Evolutionary conservation across 2,113 vertebrate genomes (phyloP).

Genomic region (Apodemus speciosus): DNA sequence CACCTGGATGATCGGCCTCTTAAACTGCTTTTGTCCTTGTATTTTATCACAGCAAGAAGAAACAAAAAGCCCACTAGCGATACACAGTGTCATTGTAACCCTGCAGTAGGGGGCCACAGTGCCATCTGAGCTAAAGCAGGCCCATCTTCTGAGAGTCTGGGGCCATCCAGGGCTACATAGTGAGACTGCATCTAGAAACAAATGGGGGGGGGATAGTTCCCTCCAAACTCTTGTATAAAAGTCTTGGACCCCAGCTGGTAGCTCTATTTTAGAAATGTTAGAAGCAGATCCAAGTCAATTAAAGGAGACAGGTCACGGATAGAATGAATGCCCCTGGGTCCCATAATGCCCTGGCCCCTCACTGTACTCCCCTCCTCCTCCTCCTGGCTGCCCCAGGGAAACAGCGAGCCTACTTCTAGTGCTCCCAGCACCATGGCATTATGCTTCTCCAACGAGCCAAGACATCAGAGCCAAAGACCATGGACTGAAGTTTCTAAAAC

Average conservation of each 20-base stretch:
- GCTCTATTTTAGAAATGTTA: background rate
- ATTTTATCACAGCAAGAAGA: too few relatives aligned
- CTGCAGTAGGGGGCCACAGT: background rate
- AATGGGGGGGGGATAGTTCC: background rate
- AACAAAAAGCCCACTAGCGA: background rate
- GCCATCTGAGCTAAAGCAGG: background rate
- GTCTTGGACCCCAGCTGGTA: background rate
- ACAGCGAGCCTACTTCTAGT: background rate
- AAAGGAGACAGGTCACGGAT: background rate
- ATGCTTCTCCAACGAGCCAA: background rate
- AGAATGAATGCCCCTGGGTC: background rate
- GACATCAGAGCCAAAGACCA: background rate
- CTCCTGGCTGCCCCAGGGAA: background rate
- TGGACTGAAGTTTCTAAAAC: background rate
- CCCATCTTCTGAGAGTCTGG: background rate
- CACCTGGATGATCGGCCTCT: background rate
- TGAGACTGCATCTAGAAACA: background rate
- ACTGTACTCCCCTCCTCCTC: background rate
- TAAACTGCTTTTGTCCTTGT: background rate
- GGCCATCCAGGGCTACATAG: background rate
- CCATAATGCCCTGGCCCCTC: background rate
- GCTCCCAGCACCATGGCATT: background rate
- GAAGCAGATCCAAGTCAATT: background rate
- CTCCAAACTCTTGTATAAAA: background rate
- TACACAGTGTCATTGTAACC: too few relatives aligned